Conservation (phyloP, 1,140 invertebrate species). For the Formica exsecta region DNA sequence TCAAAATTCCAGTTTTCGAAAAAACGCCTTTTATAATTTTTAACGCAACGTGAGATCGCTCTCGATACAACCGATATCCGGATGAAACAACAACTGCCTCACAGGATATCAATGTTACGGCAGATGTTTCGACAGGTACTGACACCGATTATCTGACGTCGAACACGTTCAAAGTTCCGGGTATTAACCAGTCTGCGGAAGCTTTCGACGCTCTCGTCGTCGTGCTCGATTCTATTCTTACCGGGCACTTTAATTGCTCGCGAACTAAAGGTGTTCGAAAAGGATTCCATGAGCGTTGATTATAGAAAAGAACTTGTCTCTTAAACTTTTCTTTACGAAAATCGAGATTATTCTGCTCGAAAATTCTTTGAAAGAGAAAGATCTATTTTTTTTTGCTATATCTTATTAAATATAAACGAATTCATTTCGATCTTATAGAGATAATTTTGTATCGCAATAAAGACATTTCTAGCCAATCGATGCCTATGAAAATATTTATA, state of each 20-base stretch:
- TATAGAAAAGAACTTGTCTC: constrained; percentile 2
- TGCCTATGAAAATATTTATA: constrained; percentile 6
- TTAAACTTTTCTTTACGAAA: constrained; percentile 25
- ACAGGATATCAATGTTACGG: constrained; percentile 55
- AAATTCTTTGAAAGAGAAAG: constrained; percentile 7
- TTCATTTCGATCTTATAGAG: background rate
- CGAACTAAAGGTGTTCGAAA: constrained; percentile 26
- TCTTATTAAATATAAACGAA: background rate
- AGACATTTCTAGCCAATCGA: constrained; percentile 13
- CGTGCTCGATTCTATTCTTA: constrained; percentile 39
- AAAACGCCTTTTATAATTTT: constrained; percentile 32
- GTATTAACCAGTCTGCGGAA: constrained; percentile 52
- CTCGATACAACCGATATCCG: constrained; percentile 37
- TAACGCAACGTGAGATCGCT: constrained; percentile 32
- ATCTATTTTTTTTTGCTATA: background rate
- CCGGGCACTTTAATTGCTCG: constrained; percentile 42
- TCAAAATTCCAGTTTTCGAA: constrained; percentile 3
- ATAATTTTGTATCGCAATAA: constrained; percentile 7
- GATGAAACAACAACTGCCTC: constrained; percentile 66
- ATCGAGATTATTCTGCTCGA: background rate
- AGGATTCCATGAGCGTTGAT: constrained; percentile 32
- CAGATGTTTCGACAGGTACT: constrained; percentile 59
- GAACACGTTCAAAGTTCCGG: constrained; percentile 51
- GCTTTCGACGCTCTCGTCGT: constrained; percentile 35
- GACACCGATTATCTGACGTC: constrained; percentile 55